phyloP scores from a whole-genome alignment of 2,888 invertebrate species.

The Dysmachus trigonus region DNA sequence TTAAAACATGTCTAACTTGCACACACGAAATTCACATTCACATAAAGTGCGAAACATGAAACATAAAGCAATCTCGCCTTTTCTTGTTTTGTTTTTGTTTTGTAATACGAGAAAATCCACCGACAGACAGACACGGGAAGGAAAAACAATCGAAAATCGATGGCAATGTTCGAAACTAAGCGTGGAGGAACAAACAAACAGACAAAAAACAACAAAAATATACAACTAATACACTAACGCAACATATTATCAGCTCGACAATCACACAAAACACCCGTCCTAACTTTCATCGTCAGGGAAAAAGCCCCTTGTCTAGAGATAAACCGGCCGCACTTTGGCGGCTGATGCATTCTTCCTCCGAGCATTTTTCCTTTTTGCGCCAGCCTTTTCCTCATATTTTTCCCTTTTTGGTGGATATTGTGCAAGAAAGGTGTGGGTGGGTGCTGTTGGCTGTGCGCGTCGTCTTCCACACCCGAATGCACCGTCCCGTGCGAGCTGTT shows the following conservation, averaged over 20 bases:
- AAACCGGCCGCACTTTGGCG: neutral
- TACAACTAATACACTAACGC: neutral
- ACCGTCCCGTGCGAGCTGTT: neutral
- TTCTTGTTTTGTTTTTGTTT: too few species aligned
- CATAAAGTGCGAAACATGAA: neutral
- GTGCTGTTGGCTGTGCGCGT: neutral
- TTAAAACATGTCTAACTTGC: neutral
- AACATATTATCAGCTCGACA: neutral
- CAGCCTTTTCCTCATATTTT: neutral
- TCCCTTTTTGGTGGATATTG: neutral
- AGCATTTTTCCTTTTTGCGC: conserved; percentile 26
- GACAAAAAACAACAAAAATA: neutral
- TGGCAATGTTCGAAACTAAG: neutral
- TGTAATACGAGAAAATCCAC: neutral
- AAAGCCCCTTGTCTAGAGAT: conserved; percentile 8
- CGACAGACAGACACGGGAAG: neutral
- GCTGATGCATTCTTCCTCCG: conserved; percentile 42
- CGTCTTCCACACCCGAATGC: neutral
- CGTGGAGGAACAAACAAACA: conserved; percentile 10
- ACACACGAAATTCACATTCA: neutral
- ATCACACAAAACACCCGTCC: neutral
- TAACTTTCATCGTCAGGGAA: conserved; percentile 24
- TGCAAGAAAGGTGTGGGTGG: neutral
- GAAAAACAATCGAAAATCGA: conserved; percentile 3
- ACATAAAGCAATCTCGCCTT: neutral